Evolutionary conservation across 2,888 invertebrate species (phyloP).

Genomic region (Amphipyra berbera): DNA sequence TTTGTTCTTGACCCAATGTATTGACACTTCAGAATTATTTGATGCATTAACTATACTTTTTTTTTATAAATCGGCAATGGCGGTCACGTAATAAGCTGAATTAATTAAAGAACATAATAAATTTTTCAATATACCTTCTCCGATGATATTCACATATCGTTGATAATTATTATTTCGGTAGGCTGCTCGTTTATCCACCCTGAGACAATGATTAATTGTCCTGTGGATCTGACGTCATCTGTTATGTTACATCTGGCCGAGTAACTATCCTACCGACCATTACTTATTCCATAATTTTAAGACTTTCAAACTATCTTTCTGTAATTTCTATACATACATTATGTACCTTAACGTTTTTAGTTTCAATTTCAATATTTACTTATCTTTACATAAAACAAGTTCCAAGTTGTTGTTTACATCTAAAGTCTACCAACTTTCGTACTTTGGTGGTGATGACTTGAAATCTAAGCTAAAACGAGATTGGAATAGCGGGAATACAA

Average conservation of each 20-base stretch:
- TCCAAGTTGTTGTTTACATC: constrained; percentile 44
- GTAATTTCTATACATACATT: neutral
- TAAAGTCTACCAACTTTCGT: constrained; percentile 18
- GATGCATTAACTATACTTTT: too few relatives aligned
- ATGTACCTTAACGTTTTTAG: neutral
- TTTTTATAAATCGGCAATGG: too few relatives aligned
- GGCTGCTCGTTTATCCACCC: neutral
- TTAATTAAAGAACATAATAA: too few relatives aligned
- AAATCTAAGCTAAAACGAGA: constrained; percentile 6
- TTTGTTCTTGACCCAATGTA: too few relatives aligned
- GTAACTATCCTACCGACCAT: neutral
- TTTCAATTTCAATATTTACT: neutral
- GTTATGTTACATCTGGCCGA: constrained; percentile 12
- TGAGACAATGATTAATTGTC: constrained; percentile 31
- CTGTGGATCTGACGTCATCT: constrained; percentile 3
- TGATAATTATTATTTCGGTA: neutral
- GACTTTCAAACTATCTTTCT: neutral
- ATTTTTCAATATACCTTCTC: neutral
- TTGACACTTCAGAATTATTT: too few relatives aligned
- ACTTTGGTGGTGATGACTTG: constrained; percentile 2
- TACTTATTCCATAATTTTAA: constrained; percentile 17
- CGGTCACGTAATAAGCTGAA: too few relatives aligned
- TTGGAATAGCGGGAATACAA: neutral
- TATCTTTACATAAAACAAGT: neutral
- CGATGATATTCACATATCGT: constrained; percentile 2